Evolutionary conservation across 2,888 invertebrate genomes (phyloP), one percentile per base, ranked within the genome.

Genomic region (Leptopilina myrica): DNA sequence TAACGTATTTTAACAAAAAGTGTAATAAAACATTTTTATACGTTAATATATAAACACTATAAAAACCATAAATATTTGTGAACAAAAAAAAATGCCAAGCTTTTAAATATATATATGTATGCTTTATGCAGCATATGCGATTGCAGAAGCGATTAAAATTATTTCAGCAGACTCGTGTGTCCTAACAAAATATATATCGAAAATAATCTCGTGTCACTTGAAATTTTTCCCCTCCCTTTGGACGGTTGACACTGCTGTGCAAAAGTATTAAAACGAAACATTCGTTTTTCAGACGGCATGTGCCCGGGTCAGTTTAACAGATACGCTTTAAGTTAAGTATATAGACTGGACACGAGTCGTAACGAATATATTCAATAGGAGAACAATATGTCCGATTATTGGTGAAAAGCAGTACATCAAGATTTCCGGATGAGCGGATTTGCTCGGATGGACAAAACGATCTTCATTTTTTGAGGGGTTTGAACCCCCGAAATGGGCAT

Each of bases 401-500:
- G 73, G 33, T 56, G 73, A 73, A 53, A 73, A 33, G 73, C 73
- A 73, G 73, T 73, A 73, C 14, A 73, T 73, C 73, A 73, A 73
- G 73, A 73, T 56, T 73, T 56, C 33, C 56, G 56, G 33, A 56
- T 56, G 40, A 56, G 73, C 56, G 73, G 56, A 73, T 73, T 73
- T 73, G 20, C 9, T n/a, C 14, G 73, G 33, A 49, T 49, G 33
- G 56, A 73, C 73, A 73, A 73, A 73, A 56, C 73, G 56, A 56
- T 73, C 73, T 53, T 73, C 33, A 73, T 73, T 73, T 69, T 56
- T 67, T 49, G 67, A 56, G 56, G 73, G 73, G 73, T 73, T 73
- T 73, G 73, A 73, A 73, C 73, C 73, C 56, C 73, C 56, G 49
- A 49, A n/a, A 56, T 62, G 56, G 56, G 26, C 67, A 67, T 46